Base-by-base conservation (phyloP, 1,140 invertebrate genomes). In the Drosophila funebris region DNA sequence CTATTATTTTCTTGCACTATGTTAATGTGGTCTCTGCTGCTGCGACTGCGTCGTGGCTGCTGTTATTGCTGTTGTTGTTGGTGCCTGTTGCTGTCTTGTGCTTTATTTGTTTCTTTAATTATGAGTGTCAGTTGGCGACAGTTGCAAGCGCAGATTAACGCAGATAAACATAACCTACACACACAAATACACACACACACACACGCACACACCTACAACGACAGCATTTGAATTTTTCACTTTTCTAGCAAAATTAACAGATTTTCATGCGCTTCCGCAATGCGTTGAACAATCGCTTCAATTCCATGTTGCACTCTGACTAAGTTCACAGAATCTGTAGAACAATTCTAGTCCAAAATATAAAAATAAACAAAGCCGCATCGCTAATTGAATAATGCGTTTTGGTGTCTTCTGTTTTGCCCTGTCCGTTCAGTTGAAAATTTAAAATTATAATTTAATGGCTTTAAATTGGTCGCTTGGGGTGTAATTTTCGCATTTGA, bases 101-200 rank as follows among this genome's bases (percentile, higher is more conserved):
- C 80, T 89, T 90, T 89, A 89, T 90, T 90, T 89, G 85, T 89
- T 90, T 89, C 85, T 84, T 89, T 90, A 85, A 85, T 89, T 90
- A 85, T 89, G 80, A 90, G 85, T 89, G 85, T 90, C 80, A 90
- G 85, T 85, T 77, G 77, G 85, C 68, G 78, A 76, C 78, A 87
- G 82, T 85, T 79, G 78, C 50, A 78, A 68, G 71, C 79, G 44
- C 78, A 87, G 83, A 78, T 85, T 85, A 77, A 87, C 62, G 76
- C 69, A 85, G 81, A 85, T 87, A 87, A 87, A 81, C 64, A 72
- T 56, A 50, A 60, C 41, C 62, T 67, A 41, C 31, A 64, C 68
- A 56, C 50, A 62, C 50, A 62, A 39, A 14, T 20, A 54, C 31
- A 50, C 54, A 50, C 18, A 43, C 39, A 53, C 39, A 53, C 53